These are phyloP conservation scores for Hypomecis atomaria DNA, from an alignment of 2,888 invertebrate genomes.

Conservation along the genomic window DNA sequence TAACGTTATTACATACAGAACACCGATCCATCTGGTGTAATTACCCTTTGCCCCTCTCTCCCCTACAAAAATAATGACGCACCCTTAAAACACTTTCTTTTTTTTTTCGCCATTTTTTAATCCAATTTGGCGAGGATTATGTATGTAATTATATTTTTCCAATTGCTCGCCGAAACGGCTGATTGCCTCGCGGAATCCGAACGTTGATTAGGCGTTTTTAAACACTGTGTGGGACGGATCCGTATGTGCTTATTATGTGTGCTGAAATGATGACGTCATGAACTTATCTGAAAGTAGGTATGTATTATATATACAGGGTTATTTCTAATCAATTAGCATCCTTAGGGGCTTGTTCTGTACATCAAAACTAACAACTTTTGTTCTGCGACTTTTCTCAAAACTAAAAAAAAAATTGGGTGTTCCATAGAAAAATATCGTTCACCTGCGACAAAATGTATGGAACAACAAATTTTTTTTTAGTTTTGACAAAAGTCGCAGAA, in stretches of 20 bases:
- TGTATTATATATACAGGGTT: too few species aligned
- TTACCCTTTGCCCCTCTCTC: conserved; percentile 77
- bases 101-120: conserved; percentile 81
- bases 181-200: conserved; percentile 76
- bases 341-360: too few species aligned
- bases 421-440: too few species aligned
- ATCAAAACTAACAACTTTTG: too few species aligned
- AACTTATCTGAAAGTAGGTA: too few species aligned
- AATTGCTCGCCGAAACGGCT: conserved; percentile 78
- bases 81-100: conserved; percentile 82
- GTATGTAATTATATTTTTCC: conserved; percentile 85
- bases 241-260: neutral
- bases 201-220: conserved; percentile 79
- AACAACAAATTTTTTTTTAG: too few species aligned
- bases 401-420: too few species aligned
- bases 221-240: conserved; percentile 55
- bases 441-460: too few species aligned
- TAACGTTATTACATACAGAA: conserved; percentile 80
- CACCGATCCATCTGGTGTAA: conserved; percentile 83
- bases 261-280: neutral
- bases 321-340: too few species aligned
- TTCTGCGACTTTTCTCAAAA: too few species aligned
- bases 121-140: conserved; percentile 85
- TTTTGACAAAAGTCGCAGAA: too few species aligned
- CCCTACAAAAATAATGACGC: conserved; percentile 82